phyloP scores from a whole-genome alignment of 2,113 vertebrate species.

The Lucifuga dentata region DNA sequence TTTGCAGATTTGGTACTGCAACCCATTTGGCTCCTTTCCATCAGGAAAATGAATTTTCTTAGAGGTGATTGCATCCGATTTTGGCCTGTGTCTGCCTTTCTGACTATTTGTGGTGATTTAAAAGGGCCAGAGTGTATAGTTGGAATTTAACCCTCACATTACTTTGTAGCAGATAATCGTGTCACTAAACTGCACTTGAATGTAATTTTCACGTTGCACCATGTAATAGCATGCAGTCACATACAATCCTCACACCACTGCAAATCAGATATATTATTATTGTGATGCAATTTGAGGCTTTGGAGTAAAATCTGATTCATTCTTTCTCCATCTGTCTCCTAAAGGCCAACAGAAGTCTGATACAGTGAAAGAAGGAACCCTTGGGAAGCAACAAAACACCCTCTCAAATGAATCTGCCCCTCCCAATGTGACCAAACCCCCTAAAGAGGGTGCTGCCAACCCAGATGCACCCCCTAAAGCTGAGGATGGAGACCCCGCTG shows the following conservation, averaged over 20 bases:
- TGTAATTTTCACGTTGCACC: background rate
- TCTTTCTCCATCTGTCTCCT: constrained; percentile 5
- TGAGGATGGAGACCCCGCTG: background rate
- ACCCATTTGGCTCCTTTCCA: background rate
- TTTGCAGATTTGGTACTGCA: background rate
- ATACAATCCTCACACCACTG: background rate
- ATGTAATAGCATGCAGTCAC: constrained; percentile 23
- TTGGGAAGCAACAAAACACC: background rate
- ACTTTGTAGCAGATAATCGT: background rate
- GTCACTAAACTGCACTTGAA: constrained; percentile 21
- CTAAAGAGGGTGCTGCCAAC: background rate
- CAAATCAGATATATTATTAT: background rate
- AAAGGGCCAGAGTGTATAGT: background rate
- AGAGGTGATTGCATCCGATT: background rate
- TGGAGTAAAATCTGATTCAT: background rate
- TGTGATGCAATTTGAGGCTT: background rate
- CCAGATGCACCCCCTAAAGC: background rate
- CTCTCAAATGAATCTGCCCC: background rate
- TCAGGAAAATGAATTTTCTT: background rate
- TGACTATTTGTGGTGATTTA: too few relatives aligned
- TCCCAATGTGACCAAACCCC: background rate
- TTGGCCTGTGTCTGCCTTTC: background rate
- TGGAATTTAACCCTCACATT: background rate
- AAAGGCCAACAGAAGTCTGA: constrained; percentile 24
- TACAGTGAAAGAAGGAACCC: background rate